phyloP scores from a whole-genome alignment of 2,888 invertebrate species.

The Lasioglossum pauxillum region DNA sequence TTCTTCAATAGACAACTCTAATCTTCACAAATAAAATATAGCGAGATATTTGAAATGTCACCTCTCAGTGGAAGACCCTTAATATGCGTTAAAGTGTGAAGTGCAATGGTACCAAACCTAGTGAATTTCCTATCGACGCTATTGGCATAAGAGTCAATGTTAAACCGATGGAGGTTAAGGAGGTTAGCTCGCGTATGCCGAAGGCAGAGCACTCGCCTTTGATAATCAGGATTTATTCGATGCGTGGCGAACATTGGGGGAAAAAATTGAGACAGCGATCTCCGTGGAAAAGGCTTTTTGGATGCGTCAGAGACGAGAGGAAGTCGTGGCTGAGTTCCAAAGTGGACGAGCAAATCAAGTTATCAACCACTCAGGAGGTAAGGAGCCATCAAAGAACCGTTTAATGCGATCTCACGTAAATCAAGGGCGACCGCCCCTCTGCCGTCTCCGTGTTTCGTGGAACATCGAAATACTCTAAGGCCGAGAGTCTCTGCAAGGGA shows the following conservation, averaged over 20 bases:
- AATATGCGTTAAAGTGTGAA: no score
- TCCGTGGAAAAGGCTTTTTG: conserved; percentile 22
- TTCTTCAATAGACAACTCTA: no score
- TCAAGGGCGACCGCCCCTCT: conserved; percentile 65
- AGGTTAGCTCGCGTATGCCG: neutral
- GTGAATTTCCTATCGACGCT: neutral
- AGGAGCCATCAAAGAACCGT: conserved; percentile 78
- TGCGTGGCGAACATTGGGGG: neutral
- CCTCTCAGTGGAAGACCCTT: no score
- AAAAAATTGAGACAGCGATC: conserved; percentile 12
- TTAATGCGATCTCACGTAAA: conserved; percentile 75
- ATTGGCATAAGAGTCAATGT: neutral
- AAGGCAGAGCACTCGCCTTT: neutral
- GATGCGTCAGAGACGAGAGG: conserved; percentile 35
- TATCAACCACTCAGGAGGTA: conserved; percentile 78
- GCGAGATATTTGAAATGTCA: no score
- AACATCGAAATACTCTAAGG: conserved; percentile 69
- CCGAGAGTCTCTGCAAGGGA: conserved; percentile 54
- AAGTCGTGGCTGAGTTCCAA: conserved; percentile 74
- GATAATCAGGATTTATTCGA: neutral
- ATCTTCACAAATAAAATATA: no score
- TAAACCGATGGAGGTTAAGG: neutral
- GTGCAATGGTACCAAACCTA: neutral
- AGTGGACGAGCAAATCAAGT: conserved; percentile 77
- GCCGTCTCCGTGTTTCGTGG: conserved; percentile 66